Evolutionary conservation across 2,113 vertebrate genomes (phyloP).

Genomic region (Ophthalmolycus amberensis): DNA sequence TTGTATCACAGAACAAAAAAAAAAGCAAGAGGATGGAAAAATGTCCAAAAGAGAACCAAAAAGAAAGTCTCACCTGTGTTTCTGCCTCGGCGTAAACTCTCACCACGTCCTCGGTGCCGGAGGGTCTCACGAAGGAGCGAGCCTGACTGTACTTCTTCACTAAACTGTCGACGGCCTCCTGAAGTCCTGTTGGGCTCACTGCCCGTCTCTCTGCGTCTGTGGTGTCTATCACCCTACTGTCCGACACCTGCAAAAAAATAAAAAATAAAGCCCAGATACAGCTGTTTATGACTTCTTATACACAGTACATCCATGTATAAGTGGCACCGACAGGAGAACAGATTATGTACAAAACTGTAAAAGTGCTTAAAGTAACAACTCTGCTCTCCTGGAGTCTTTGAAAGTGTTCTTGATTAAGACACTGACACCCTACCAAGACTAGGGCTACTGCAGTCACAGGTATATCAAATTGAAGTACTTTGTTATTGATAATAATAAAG

Average conservation of each 20-base stretch:
- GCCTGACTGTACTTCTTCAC: constrained; percentile 85
- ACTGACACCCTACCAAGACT: background rate
- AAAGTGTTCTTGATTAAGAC: background rate
- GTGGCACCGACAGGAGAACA: background rate
- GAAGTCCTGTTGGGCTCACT: constrained; percentile 88
- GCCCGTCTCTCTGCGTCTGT: constrained; percentile 89
- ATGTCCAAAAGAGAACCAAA: background rate
- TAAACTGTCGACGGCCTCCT: constrained; percentile 87
- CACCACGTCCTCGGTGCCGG: constrained; percentile 94
- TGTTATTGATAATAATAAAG: background rate
- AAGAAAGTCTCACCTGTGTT: constrained; percentile 87
- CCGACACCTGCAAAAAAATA: constrained; percentile 83
- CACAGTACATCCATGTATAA: background rate
- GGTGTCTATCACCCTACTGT: constrained; percentile 90
- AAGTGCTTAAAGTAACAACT: background rate
- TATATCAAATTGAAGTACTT: background rate
- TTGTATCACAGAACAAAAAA: background rate
- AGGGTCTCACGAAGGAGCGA: constrained; percentile 94
- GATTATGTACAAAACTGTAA: background rate
- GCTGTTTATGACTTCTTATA: background rate
- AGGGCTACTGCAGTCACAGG: background rate
- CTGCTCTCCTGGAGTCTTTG: background rate
- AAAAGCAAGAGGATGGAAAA: background rate
- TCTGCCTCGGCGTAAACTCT: constrained; percentile 94
- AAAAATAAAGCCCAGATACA: background rate